Percentiles rank a stretch among this genome's conserved stretches.
Evolutionary conservation across 1,140 invertebrate species (phyloP).

Genomic region (Cardiocondyla obscurior): DNA sequence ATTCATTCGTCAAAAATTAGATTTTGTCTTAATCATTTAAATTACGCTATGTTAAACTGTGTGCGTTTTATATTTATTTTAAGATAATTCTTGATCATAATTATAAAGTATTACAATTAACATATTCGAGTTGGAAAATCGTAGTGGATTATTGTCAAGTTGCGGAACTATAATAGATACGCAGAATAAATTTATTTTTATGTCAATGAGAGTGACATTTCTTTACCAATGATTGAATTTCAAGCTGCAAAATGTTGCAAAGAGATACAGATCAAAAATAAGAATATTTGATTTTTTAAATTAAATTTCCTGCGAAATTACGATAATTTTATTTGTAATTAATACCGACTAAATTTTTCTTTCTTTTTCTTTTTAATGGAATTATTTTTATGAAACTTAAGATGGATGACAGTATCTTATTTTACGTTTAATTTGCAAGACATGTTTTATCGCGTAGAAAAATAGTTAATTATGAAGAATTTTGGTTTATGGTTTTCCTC

Average conservation of each 20-base stretch:
- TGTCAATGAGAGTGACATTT: conserved; percentile 3
- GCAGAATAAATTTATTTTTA: conserved; percentile 16
- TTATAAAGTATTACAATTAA: conserved; percentile 15
- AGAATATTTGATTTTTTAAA: neutral
- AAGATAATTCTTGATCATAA: conserved; percentile 20
- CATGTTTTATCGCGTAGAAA: neutral
- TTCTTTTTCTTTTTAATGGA: neutral
- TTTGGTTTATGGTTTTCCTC: neutral
- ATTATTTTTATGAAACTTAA: conserved; percentile 9
- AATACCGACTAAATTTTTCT: neutral
- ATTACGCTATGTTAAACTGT: conserved; percentile 13
- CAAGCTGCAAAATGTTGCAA: conserved; percentile 10
- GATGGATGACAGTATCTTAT: neutral
- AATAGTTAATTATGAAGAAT: neutral
- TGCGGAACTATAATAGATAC: conserved; percentile 15
- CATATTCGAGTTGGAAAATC: neutral
- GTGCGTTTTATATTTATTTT: conserved; percentile 27
- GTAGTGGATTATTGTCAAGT: neutral
- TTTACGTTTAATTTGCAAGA: neutral
- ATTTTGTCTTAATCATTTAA: conserved; percentile 2
- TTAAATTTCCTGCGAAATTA: neutral
- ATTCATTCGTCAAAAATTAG: conserved; percentile 34
- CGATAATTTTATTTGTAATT: neutral
- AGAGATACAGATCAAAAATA: neutral
- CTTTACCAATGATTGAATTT: neutral